These are phyloP conservation scores for Limnephilus marmoratus DNA, from an alignment of 2,888 invertebrate species.

Conservation along the genomic window DNA sequence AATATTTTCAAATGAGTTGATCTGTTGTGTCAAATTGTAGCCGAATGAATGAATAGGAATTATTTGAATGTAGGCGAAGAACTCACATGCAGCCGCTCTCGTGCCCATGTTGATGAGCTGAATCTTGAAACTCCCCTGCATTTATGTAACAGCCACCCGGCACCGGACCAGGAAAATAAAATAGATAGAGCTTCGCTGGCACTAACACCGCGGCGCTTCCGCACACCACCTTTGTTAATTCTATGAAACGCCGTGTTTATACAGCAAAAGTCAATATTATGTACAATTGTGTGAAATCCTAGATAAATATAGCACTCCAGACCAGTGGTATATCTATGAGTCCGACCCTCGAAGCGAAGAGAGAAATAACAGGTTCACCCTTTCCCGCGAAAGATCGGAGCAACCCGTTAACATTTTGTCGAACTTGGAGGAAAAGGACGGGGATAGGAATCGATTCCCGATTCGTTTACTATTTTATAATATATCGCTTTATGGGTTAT, in stretches of 20 bases:
- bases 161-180: constrained; percentile 50
- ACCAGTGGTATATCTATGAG: not conserved
- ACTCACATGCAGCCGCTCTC: constrained; percentile 95
- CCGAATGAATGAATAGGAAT: not conserved
- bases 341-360: not conserved
- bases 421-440: not conserved
- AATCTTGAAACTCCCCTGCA: constrained; percentile 84
- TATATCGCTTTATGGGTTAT: not conserved
- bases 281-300: not conserved
- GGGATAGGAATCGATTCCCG: constrained; percentile 4
- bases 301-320: not conserved
- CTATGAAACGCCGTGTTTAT: constrained; percentile 2
- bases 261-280: not conserved
- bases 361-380: constrained; percentile 11
- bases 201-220: constrained; percentile 43
- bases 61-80: constrained; percentile 67
- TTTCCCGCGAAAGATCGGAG: constrained; percentile 3
- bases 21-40: not conserved
- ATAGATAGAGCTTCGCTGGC: constrained; percentile 38
- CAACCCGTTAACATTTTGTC: constrained; percentile 10
- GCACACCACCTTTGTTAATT: not conserved
- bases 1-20: not conserved
- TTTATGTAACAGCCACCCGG: constrained; percentile 68
- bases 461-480: not conserved
- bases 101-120: constrained; percentile 92